A percentile compares a stretch with the other conserved stretches of the same genome.
These are phyloP conservation scores for Rhinogobius similis DNA, from an alignment of 2,113 vertebrate species.

Conservation along the genomic window DNA sequence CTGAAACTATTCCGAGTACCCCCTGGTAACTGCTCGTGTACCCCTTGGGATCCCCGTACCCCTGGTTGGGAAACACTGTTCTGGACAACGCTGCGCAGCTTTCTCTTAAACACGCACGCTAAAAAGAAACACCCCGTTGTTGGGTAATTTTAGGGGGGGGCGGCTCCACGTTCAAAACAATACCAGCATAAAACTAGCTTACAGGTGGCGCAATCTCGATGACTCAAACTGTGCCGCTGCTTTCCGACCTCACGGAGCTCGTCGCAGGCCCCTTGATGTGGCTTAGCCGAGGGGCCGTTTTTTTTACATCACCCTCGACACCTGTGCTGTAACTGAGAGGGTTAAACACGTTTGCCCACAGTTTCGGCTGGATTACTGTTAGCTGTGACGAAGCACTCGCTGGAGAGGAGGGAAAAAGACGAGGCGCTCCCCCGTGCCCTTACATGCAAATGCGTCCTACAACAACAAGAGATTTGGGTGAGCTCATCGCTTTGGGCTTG, in stretches of 20 bases:
- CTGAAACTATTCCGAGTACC: no score
- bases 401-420: conserved; percentile 45
- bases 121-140: not conserved
- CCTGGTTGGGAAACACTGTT: no score
- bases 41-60: no score
- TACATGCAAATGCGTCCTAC: conserved; percentile 3
- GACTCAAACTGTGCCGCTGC: conserved; percentile 28
- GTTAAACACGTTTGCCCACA: conserved; percentile 38
- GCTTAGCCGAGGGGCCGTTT: conserved; percentile 45
- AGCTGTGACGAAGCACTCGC: conserved; percentile 49
- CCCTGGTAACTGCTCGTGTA: no score
- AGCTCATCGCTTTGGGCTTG: not conserved
- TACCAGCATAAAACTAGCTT: not conserved
- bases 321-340: conserved; percentile 23
- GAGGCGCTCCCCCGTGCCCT: conserved; percentile 25
- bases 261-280: conserved; percentile 28
- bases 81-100: not conserved
- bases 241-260: conserved; percentile 37
- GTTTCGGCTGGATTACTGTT: conserved; percentile 53
- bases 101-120: not conserved
- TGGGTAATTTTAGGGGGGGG: not conserved
- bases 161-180: not conserved
- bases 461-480: conserved; percentile 11
- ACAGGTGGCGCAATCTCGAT: not conserved
- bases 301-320: conserved; percentile 20